A percentile compares a stretch with the other conserved stretches of the same genome.
Evolutionary conservation across 2,888 invertebrate genomes (phyloP).

Genomic region (Limnephilus marmoratus): DNA sequence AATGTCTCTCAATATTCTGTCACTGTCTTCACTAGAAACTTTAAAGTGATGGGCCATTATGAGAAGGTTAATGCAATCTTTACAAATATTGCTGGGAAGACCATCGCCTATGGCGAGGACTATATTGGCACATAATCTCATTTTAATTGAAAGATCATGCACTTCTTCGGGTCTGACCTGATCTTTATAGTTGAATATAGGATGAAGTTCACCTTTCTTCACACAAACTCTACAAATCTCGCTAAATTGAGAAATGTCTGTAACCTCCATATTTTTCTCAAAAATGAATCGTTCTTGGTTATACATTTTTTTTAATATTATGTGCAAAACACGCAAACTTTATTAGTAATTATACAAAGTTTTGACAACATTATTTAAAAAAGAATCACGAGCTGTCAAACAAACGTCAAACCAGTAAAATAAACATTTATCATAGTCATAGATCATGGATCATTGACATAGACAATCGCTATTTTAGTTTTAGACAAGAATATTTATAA

Average conservation of each 20-base stretch:
- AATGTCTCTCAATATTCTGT: slow-evolving; percentile 41
- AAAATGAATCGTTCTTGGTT: neutral
- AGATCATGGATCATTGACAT: neutral
- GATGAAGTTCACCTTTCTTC: slow-evolving; percentile 28
- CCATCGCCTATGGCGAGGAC: neutral
- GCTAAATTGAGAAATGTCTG: slow-evolving; percentile 20
- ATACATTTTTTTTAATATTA: neutral
- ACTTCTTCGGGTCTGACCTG: slow-evolving; percentile 4
- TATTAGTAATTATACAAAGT: neutral
- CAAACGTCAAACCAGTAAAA: neutral
- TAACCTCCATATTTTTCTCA: neutral
- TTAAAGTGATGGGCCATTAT: slow-evolving; percentile 31
- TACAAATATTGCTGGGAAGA: slow-evolving; percentile 37
- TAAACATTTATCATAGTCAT: neutral
- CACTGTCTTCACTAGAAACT: slow-evolving; percentile 37
- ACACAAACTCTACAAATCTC: slow-evolving; percentile 36
- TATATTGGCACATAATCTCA: slow-evolving; percentile 25
- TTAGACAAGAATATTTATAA: neutral
- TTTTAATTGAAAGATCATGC: slow-evolving; percentile 40
- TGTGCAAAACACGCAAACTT: neutral
- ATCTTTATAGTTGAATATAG: slow-evolving; percentile 22
- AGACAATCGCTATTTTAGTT: neutral
- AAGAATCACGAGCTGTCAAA: neutral
- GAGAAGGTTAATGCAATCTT: slow-evolving; percentile 4
- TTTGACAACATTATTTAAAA: neutral